phyloP scores from a whole-genome alignment of 2,797 vertebrate species.

The Emydoidea blandingii region DNA sequence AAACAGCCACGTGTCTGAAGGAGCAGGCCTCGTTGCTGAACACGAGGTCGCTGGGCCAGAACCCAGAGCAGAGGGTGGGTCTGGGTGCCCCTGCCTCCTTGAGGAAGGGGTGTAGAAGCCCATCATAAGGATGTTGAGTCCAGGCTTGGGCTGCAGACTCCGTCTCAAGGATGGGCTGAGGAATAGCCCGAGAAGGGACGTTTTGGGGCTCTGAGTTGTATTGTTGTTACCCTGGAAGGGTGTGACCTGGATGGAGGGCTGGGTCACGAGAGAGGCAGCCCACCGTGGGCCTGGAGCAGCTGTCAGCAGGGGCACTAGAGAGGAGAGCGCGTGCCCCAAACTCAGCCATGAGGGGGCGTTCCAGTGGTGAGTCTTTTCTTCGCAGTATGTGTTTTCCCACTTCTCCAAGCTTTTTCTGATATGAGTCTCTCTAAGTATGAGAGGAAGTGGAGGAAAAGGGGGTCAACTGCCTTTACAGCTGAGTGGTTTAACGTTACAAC shows the following conservation, averaged over 20 bases:
- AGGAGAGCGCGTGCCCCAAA: background rate
- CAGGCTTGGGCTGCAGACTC: background rate
- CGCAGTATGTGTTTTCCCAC: accelerated
- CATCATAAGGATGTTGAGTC: background rate
- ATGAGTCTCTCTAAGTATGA: accelerated
- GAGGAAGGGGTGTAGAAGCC: background rate
- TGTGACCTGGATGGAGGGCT: too few relatives aligned
- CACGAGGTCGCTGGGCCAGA: accelerated
- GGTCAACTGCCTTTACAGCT: background rate
- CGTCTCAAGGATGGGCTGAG: background rate
- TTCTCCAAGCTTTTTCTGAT: accelerated
- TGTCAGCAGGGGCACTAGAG: background rate
- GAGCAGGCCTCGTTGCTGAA: background rate
- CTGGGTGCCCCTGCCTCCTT: background rate
- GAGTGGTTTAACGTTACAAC: background rate
- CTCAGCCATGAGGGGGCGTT: background rate
- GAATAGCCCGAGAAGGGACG: background rate
- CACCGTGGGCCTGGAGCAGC: background rate
- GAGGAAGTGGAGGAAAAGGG: background rate
- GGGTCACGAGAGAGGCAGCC: background rate
- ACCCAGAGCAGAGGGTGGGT: background rate
- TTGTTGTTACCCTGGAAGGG: background rate
- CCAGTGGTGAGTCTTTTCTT: background rate
- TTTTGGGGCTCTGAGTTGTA: background rate
- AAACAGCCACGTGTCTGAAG: background rate